Base-by-base conservation (phyloP, 1,140 invertebrate species). In the Pinna nobilis region DNA sequence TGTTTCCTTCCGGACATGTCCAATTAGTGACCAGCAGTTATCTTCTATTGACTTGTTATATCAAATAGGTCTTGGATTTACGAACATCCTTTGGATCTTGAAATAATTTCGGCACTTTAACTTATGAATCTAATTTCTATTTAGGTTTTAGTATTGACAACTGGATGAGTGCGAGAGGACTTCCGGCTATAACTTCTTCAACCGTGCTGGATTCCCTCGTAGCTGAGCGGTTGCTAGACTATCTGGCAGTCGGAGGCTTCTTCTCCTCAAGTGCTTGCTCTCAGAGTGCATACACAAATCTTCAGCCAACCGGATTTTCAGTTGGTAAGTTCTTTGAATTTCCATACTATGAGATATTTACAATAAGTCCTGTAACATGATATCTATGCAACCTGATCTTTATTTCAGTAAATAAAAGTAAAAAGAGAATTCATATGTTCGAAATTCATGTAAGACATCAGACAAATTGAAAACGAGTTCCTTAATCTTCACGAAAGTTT, bases 161-260 rank as follows among this genome's bases (percentile, higher is more conserved):
- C 37, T 59, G 33, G 30, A 30, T 59, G 30, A 59, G 30, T 3
- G n/a, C 30, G 20, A 35, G 23, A 20, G 55, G 55, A 35, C 55
- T 59, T 15, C 55, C 55, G 9, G 2, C n/a, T n/a, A n/a, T n/a
- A n/a, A n/a, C 2, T 5, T 59, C 63, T 20, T 61, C 59, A 30
- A 30, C 20, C 20, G 39, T 39, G 7, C 33, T 76, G 23, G n/a
- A 50, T 23, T 37, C 32, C 11, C 30, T 76, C 37, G 44, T 61
- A n/a, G 33, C 55, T 0, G 63, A 63, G 30, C 68, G 68, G 50
- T 49, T 76, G 4, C 23, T 71, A 11, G 74, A 76, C n/a, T 57
- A 69, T 18, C 23, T 76, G 15, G 57, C 51, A 30, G 49, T 76
- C 25, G 53, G 49, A 9, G 57, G 50, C 47, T 72, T 63, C 33